Percentiles rank a stretch among this genome's conserved stretches.
Conservation (phyloP, 2,113 vertebrate genomes). For the Dermatemys mawii region DNA sequence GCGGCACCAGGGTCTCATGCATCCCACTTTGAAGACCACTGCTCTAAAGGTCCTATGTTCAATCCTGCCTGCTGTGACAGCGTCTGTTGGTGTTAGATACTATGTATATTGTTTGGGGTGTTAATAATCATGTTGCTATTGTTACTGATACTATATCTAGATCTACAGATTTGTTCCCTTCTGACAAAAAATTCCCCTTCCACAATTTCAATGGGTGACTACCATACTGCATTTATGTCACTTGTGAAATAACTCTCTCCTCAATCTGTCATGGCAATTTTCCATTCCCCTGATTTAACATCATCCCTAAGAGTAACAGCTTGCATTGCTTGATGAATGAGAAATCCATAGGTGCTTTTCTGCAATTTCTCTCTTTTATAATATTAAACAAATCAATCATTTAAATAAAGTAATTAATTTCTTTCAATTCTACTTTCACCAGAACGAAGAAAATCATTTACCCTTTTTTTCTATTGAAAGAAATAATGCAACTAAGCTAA, state of each 20-base stretch:
- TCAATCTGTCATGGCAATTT: background rate
- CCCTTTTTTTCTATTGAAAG: background rate
- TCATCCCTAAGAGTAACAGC: background rate
- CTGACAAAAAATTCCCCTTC: background rate
- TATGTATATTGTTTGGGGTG: too few species aligned
- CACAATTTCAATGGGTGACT: background rate
- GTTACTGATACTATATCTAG: background rate
- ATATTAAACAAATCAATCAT: background rate
- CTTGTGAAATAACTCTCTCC: background rate
- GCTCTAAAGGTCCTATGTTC: too few species aligned
- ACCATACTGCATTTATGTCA: background rate
- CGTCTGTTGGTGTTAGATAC: too few species aligned
- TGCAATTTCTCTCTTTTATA: background rate
- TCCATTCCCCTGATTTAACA: background rate
- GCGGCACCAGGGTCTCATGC: too few species aligned
- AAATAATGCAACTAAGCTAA: background rate
- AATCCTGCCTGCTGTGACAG: too few species aligned
- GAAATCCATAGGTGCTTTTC: background rate
- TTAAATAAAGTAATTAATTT: constrained; percentile 4
- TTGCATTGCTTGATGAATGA: constrained; percentile 31
- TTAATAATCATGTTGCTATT: background rate
- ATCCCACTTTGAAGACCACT: too few species aligned
- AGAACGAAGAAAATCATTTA: background rate
- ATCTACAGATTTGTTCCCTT: background rate
- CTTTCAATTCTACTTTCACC: background rate